Conservation (phyloP, 2,888 invertebrate genomes). For the Ornithoptera priamus region DNA sequence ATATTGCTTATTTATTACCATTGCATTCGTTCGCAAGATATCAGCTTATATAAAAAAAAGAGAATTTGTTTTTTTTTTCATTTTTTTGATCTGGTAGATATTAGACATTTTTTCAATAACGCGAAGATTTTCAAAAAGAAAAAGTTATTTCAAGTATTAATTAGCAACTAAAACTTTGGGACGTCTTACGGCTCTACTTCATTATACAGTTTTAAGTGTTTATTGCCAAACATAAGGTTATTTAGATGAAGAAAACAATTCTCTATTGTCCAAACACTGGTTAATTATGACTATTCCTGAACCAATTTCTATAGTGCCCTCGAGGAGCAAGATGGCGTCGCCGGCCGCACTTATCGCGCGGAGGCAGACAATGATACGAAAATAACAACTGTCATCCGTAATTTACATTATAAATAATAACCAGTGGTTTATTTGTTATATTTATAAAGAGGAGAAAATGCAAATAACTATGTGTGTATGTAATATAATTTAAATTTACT, state of each 20-base stretch:
- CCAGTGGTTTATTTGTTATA: constrained; percentile 47
- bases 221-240: constrained; percentile 1
- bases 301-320: constrained; percentile 50
- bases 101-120: too few relatives aligned
- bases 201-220: constrained; percentile 7
- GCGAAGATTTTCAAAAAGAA: too few relatives aligned
- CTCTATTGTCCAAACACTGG: constrained; percentile 32
- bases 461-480: constrained; percentile 46
- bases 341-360: constrained; percentile 44
- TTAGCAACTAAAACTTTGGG: too few relatives aligned
- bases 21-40: too few relatives aligned
- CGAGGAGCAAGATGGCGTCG: constrained; percentile 44
- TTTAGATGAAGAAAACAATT: constrained; percentile 18
- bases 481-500: too few relatives aligned
- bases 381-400: constrained; percentile 53
- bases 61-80: too few relatives aligned
- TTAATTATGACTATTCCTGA: constrained; percentile 39
- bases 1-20: too few relatives aligned
- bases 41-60: too few relatives aligned
- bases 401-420: constrained; percentile 48
- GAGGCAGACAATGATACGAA: constrained; percentile 46
- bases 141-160: too few relatives aligned
- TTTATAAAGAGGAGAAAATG: constrained; percentile 49
- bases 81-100: too few relatives aligned
- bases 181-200: not conserved